Percentiles rank a stretch among this genome's conserved stretches.
Conservation (phyloP, 2,797 vertebrate species). For the Avahi laniger region DNA sequence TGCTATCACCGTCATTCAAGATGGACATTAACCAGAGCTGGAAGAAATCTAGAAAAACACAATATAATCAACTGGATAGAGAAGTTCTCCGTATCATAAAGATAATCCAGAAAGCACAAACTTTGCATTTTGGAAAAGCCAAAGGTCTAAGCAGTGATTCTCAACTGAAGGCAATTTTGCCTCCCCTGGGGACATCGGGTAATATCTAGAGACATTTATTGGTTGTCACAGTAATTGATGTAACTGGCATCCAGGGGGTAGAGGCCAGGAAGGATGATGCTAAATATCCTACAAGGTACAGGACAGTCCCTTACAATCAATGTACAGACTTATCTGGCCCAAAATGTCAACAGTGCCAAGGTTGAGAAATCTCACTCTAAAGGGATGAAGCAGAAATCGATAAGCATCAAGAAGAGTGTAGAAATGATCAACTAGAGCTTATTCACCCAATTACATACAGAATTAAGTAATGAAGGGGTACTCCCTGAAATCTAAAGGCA, state of each 20-base stretch:
- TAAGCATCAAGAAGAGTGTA: conserved; percentile 28
- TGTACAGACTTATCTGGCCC: background rate
- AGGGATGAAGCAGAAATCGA: conserved; percentile 12
- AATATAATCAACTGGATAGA: background rate
- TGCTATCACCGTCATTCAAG: conserved; percentile 27
- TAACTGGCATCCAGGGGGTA: background rate
- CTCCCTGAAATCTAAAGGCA: conserved; percentile 44
- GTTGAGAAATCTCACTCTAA: conserved; percentile 44
- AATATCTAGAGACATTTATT: background rate
- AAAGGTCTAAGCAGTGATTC: background rate
- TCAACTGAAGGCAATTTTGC: conserved; percentile 1
- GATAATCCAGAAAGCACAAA: background rate
- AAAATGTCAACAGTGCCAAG: conserved; percentile 39
- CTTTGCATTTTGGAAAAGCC: conserved; percentile 22
- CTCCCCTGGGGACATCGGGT: background rate
- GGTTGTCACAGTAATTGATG: background rate
- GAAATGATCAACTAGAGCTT: conserved; percentile 45
- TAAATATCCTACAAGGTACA: conserved; percentile 31
- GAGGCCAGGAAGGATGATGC: background rate
- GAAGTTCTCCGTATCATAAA: conserved; percentile 2
- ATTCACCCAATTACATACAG: background rate
- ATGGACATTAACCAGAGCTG: conserved; percentile 27
- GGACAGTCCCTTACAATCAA: background rate
- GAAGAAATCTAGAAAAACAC: conserved; percentile 8
- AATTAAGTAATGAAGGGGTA: conserved; percentile 39